These are phyloP conservation scores for Macquaria ambigua DNA, from an alignment of 2,113 vertebrate genomes.

Conservation along the genomic window DNA sequence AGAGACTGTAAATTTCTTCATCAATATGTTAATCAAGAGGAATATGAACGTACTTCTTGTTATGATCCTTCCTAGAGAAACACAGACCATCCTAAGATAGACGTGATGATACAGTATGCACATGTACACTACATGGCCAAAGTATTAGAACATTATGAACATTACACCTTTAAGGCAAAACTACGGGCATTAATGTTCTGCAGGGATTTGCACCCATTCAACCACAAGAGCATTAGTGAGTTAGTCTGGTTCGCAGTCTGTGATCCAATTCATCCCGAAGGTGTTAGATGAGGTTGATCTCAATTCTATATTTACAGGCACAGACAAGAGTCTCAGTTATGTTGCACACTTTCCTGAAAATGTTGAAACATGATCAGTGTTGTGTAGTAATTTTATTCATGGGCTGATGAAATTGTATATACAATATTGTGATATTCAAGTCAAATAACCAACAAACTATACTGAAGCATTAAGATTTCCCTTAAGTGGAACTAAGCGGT, in stretches of 20 bases:
- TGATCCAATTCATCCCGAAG: background rate
- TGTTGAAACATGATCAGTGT: background rate
- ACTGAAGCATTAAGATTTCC: background rate
- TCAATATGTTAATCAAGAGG: constrained; percentile 57
- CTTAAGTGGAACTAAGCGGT: background rate
- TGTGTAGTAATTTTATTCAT: background rate
- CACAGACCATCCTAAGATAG: background rate
- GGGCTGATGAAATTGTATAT: background rate
- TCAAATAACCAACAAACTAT: background rate
- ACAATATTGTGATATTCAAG: background rate
- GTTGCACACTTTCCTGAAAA: background rate
- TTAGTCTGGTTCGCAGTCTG: background rate
- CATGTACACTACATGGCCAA: background rate
- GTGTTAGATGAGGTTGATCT: background rate
- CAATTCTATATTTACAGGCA: background rate
- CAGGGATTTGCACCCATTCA: background rate
- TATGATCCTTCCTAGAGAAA: background rate
- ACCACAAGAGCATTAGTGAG: background rate
- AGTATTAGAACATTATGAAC: background rate
- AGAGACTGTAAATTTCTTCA: constrained; percentile 19
- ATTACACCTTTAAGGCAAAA: background rate
- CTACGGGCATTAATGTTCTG: background rate
- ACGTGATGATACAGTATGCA: background rate
- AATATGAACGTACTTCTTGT: background rate
- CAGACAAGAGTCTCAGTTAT: background rate